These are phyloP conservation scores for Sparus aurata DNA, from an alignment of 2,797 vertebrate species.

Conservation along the genomic window DNA sequence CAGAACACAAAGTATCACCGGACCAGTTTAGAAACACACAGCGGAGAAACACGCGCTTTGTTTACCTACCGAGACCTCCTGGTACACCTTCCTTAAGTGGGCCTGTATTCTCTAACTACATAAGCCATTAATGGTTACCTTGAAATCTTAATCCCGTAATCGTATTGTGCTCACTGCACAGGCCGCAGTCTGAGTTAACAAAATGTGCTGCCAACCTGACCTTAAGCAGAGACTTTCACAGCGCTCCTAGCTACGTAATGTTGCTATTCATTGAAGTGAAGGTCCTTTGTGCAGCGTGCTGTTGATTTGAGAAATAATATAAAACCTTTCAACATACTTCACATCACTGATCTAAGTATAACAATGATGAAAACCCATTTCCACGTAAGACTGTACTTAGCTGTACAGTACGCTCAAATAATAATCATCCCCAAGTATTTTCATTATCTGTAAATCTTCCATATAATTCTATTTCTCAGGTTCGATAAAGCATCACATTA, in stretches of 20 bases:
- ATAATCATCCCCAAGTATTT: too few species aligned
- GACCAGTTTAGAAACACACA: constrained; percentile 11
- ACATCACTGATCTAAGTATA: not conserved
- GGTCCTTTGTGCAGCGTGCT: not conserved
- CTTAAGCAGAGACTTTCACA: constrained; percentile 12
- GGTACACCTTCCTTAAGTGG: constrained; percentile 18
- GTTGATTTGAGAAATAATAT: not conserved
- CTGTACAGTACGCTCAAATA: not conserved
- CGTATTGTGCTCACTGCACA: constrained; percentile 34
- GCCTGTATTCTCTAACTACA: constrained; percentile 14
- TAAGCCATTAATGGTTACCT: constrained; percentile 51
- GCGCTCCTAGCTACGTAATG: not conserved
- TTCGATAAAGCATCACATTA: too few species aligned
- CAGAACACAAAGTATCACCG: constrained; percentile 49
- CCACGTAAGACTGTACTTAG: not conserved
- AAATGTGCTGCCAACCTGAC: constrained; percentile 52
- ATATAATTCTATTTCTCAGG: too few species aligned
- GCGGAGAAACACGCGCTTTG: constrained; percentile 6
- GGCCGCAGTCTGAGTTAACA: constrained; percentile 37
- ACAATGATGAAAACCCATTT: not conserved
- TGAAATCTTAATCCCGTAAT: constrained; percentile 65
- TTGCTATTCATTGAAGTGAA: constrained; percentile 6
- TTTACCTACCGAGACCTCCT: not conserved
- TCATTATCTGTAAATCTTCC: too few species aligned
- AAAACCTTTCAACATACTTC: not conserved